Evolutionary conservation across 2,888 invertebrate species (phyloP), one percentile per base, ranked within the genome.

Genomic region (Ceraclea dissimilis): DNA sequence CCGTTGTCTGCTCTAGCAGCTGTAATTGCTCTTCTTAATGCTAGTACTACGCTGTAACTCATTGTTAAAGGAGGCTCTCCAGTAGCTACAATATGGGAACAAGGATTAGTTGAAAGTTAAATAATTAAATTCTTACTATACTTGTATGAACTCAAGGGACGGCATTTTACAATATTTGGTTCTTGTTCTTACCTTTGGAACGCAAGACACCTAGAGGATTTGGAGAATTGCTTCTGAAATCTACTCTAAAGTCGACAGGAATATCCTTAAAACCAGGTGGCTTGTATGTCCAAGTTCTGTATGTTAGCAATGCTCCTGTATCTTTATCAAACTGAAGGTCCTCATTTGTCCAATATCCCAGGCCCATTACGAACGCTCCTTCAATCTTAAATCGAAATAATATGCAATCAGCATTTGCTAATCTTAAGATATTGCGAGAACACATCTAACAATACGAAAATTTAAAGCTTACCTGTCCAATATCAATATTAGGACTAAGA

Each of bases 271-370:
- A 79, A 1, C 85, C 85, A 0, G 86, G 86, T 2, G 83, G 80
- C 67, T 85, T 84, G 68, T 88, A 88, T 16, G 75, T 81, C 89
- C 90, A 90, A 1, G 89, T 87, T 20, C 84, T 74, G 64, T 83
- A 76, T 0, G 88, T 87, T 1, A 85, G 70, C 10, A 87, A 70
- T 51, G 75, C 71, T 0, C 88, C 90, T 11, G 79, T 73, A 8
- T 67, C 63, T 2, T 73, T 67, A 55, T 82, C 79, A 66, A 80
- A 83, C 4, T 79, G 66, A 31, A 88, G 66, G 54, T 82, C 78
- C 67, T 90, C 90, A 0, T 76, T 75, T 0, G 86, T 83, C 80
- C 84, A 88, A 51, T 85, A 81, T 1, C 91, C 91, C 1, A 75
- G 68, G 56, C 76, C 87, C 86, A 86, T 86, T 0, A 85, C 66